Evolutionary conservation across 2,888 invertebrate species (phyloP), one percentile per base, ranked within the genome.

Genomic region (Epinotia ramella): DNA sequence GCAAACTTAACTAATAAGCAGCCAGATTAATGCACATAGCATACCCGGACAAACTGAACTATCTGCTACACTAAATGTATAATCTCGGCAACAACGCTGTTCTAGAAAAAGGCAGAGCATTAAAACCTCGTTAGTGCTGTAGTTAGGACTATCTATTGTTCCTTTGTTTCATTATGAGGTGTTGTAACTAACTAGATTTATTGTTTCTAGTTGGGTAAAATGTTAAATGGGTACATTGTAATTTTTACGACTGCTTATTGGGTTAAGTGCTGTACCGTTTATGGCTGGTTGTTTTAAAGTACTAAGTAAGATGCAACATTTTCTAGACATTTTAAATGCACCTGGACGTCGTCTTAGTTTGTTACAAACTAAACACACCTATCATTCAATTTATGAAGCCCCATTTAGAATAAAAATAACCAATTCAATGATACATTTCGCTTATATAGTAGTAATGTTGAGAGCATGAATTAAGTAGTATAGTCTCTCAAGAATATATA

Each of bases 71-170:
- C 40, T 40, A 18, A 69, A 60, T 60, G 24, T 46, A 46, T 46
- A 16, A 60, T 44, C 16, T 59, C 44, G 12, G 28, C 49, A 33
- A 40, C 24, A 28, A 53, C 33, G 53, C 59, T 62, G 28, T 62
- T 24, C n/a, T 59, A 60, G 24, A 69, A 76, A 76, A 76, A 40
- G 60, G 49, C 63, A 33, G 62, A n/a, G 46, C 72, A 68, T 76
- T 76, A 76, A 76, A 76, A 68, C 33, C 76, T 76, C 76, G 65
- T 76, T 76, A 76, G 72, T 49, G 24, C 28, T 62, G 53, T 63
- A 18, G 40, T 44, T 44, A 63, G 63, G 18, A 20, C 57, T 57
- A 57, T 44, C 24, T 59, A 24, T n/a, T 24, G 24, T 24, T 69
- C 46, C 59, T 44, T 69, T 59, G 44, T 44, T 44, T 59, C 60